These are phyloP conservation scores for Neotoma lepida DNA, from an alignment of 2,113 vertebrate genomes.

Conservation along the genomic window DNA sequence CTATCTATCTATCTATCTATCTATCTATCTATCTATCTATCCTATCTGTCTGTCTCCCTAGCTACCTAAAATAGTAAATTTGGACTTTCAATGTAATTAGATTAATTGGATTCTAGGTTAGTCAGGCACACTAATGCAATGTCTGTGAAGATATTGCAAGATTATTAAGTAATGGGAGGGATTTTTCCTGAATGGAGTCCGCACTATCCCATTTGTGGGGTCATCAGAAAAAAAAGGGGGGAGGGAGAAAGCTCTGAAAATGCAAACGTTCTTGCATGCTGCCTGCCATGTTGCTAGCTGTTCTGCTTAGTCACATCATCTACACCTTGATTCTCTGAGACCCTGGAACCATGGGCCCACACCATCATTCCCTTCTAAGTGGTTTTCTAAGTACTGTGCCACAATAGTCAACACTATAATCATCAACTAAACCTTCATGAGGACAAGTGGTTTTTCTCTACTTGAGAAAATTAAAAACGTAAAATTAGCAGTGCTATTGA, in stretches of 20 bases:
- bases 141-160: neutral
- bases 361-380: neutral
- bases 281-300: neutral
- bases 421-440: neutral
- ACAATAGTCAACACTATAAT: neutral
- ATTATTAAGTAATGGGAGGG: neutral
- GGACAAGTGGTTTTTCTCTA: neutral
- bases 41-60: neutral
- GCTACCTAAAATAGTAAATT: neutral
- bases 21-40: neutral
- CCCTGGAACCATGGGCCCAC: neutral
- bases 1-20: neutral
- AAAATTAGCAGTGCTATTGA: slow-evolving; percentile 29
- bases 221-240: neutral
- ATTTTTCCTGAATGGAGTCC: neutral
- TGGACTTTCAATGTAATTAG: neutral
- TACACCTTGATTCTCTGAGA: neutral
- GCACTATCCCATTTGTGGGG: neutral
- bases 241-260: neutral
- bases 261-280: neutral
- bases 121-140: neutral
- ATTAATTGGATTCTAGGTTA: neutral
- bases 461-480: slow-evolving; percentile 63
- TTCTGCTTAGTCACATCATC: neutral
- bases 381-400: neutral